Percentiles rank a stretch among this genome's conserved stretches.
These are phyloP conservation scores for Xiphias gladius DNA, from an alignment of 2,113 vertebrate genomes.

Conservation along the genomic window DNA sequence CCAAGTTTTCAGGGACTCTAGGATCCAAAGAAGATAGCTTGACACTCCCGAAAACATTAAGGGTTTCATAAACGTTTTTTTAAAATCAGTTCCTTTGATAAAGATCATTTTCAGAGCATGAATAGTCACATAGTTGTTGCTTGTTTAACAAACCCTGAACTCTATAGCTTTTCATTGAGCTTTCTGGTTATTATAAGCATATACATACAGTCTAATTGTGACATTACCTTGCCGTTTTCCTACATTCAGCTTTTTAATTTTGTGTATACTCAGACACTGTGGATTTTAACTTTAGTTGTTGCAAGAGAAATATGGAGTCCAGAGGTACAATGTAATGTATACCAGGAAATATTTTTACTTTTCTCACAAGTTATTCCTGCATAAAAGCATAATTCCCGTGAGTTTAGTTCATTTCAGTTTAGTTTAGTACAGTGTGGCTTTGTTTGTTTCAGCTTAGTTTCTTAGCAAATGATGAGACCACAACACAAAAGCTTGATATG, in stretches of 20 bases:
- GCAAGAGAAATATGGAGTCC: neutral
- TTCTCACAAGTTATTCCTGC: neutral
- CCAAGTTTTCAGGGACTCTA: neutral
- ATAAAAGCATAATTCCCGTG: neutral
- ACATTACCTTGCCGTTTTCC: neutral
- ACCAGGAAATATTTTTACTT: no score
- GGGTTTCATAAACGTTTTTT: no score
- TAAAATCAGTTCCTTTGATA: no score
- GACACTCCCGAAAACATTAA: no score
- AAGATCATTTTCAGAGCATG: neutral
- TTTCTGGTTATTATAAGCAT: no score
- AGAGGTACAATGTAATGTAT: no score
- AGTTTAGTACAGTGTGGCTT: neutral
- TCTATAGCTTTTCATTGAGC: no score
- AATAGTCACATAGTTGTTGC: neutral
- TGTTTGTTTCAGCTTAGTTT: neutral
- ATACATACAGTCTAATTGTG: no score
- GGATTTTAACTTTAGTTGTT: neutral
- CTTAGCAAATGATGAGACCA: slow-evolving; percentile 4
- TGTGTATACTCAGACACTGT: no score
- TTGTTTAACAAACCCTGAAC: no score
- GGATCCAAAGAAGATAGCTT: neutral
- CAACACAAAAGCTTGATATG: slow-evolving; percentile 10
- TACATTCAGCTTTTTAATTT: no score
- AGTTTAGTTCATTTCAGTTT: neutral